phyloP scores from a whole-genome alignment of 2,888 invertebrate genomes.

The Operophtera brumata region DNA sequence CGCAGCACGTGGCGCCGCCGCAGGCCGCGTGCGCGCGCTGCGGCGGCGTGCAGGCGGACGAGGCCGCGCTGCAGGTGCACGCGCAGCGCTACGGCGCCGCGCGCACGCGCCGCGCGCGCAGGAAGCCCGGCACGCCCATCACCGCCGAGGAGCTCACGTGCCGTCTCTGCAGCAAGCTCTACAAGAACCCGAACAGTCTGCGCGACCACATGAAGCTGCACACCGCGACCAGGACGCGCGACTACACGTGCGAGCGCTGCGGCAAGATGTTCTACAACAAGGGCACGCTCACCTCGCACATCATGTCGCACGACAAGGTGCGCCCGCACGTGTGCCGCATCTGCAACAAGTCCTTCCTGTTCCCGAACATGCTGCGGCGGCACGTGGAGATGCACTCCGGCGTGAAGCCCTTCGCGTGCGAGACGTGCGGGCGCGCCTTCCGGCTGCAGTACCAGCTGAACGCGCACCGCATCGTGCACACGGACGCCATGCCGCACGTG shows the following conservation, averaged over 20 bases:
- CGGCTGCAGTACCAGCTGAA: conserved; percentile 86
- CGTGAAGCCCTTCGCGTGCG: conserved; percentile 68
- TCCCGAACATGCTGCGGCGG: conserved; percentile 67
- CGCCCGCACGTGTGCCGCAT: conserved; percentile 68
- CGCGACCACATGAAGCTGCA: conserved; percentile 82
- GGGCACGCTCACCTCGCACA: conserved; percentile 69
- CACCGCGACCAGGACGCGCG: conserved; percentile 62
- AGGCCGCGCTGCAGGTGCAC: conserved; percentile 55
- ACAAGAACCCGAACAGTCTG: conserved; percentile 56
- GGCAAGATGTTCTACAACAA: conserved; percentile 73
- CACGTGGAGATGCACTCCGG: conserved; percentile 74
- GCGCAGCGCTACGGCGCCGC: conserved; percentile 48
- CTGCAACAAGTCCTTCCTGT: conserved; percentile 68
- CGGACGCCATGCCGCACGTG: conserved; percentile 88
- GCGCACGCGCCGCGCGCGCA: conserved; percentile 54
- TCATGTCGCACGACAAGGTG: conserved; percentile 67
- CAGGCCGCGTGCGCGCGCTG: conserved; percentile 56
- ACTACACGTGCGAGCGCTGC: conserved; percentile 71
- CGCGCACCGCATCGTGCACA: conserved; percentile 88
- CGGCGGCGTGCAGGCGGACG: conserved; percentile 61
- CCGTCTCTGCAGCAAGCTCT: conserved; percentile 62
- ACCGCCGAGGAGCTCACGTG: conserved; percentile 68
- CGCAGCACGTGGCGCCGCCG: conserved; percentile 50
- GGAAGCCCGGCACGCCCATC: conserved; percentile 64
- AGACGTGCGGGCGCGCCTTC: conserved; percentile 69